These are phyloP conservation scores for Elephas maximus DNA, from an alignment of 2,113 vertebrate species.

Conservation along the genomic window DNA sequence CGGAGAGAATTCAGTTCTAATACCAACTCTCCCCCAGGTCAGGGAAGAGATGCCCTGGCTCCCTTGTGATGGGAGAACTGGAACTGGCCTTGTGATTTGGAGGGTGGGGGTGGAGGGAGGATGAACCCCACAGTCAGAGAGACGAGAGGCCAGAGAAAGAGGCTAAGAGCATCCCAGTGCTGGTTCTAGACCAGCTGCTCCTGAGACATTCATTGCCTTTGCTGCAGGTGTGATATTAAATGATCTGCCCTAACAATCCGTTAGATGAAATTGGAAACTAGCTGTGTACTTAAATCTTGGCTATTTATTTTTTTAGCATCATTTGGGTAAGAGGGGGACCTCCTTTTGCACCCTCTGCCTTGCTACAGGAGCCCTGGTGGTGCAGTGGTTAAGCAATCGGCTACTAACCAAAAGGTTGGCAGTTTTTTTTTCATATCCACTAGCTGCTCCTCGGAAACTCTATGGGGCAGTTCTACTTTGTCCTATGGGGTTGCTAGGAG, in stretches of 20 bases:
- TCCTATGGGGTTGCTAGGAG: too few relatives aligned
- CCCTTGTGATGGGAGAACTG: neutral
- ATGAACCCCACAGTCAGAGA: neutral
- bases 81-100: neutral
- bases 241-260: neutral
- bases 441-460: too few relatives aligned
- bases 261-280: neutral
- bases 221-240: rapidly evolving
- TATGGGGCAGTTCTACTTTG: too few relatives aligned
- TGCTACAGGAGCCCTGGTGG: neutral
- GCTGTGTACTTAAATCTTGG: neutral
- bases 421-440: too few relatives aligned
- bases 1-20: neutral
- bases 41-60: neutral
- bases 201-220: neutral
- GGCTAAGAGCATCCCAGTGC: neutral
- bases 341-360: neutral
- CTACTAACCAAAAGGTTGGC: too few relatives aligned
- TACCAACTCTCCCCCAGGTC: neutral
- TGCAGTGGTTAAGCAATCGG: too few relatives aligned
- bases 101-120: neutral
- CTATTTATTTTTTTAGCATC: neutral
- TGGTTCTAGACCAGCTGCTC: neutral
- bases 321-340: neutral
- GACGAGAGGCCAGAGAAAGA: neutral